phyloP scores from a whole-genome alignment of 2,797 vertebrate species.

The Eidolon dupreanum region DNA sequence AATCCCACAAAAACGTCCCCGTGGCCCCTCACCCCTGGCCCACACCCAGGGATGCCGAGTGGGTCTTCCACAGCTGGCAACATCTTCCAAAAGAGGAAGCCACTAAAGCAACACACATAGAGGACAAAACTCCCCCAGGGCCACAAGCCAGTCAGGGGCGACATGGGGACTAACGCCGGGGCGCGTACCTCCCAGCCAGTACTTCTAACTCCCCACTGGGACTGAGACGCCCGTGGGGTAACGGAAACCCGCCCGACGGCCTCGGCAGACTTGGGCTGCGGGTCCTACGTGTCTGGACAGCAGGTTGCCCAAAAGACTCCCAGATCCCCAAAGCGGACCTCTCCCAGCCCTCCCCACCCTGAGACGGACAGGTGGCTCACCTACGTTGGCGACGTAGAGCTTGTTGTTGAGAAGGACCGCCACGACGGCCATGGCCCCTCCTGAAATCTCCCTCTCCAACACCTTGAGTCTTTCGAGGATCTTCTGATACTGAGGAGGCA shows the following conservation, averaged over 20 bases:
- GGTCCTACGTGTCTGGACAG: background rate
- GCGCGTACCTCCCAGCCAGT: fast-evolving
- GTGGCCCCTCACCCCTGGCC: background rate
- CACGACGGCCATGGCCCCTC: constrained; percentile 95
- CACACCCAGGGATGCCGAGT: background rate
- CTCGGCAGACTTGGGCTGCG: background rate
- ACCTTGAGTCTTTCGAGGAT: constrained; percentile 92
- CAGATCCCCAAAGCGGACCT: fast-evolving
- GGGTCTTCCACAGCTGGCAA: background rate
- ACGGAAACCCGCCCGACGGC: fast-evolving
- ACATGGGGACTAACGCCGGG: background rate
- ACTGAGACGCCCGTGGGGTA: background rate
- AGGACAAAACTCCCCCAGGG: fast-evolving
- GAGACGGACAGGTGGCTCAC: constrained; percentile 81
- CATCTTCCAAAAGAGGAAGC: background rate
- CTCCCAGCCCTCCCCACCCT: fast-evolving
- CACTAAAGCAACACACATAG: background rate
- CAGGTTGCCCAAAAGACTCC: background rate
- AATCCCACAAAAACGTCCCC: background rate
- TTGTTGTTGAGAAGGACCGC: constrained; percentile 96
- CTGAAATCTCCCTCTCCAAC: constrained; percentile 95
- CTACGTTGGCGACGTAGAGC: constrained; percentile 96
- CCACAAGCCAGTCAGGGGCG: background rate
- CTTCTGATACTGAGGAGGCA: constrained; percentile 94
- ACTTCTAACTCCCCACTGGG: background rate